These are phyloP conservation scores for Atethmia centrago DNA, from an alignment of 2,888 invertebrate species.

Conservation along the genomic window DNA sequence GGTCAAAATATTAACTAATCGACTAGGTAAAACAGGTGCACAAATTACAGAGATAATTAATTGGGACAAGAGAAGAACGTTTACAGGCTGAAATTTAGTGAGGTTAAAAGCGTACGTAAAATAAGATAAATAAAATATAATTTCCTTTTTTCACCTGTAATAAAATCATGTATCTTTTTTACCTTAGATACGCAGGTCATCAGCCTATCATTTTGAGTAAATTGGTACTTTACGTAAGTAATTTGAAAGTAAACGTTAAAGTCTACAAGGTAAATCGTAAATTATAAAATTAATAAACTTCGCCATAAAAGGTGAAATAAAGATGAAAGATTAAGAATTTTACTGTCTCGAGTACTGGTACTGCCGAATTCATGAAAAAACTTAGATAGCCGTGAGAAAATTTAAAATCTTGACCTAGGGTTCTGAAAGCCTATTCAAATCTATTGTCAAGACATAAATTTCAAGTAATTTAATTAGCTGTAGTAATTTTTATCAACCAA, in stretches of 20 bases:
- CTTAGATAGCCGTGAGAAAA: background rate
- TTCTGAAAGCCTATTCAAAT: background rate
- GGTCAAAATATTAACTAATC: background rate
- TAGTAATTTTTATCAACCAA: too few species aligned
- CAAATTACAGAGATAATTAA: background rate
- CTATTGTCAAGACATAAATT: background rate
- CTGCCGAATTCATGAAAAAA: background rate
- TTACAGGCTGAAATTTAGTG: background rate
- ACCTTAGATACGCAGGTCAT: background rate
- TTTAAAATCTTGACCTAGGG: background rate
- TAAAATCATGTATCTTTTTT: background rate
- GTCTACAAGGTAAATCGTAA: constrained; percentile 48
- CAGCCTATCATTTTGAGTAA: constrained; percentile 10
- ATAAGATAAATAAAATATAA: background rate
- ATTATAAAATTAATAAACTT: constrained; percentile 53
- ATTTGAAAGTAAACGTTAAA: constrained; percentile 40
- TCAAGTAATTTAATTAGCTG: background rate
- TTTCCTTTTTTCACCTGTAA: too few species aligned
- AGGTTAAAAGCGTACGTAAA: background rate
- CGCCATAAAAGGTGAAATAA: constrained; percentile 40
- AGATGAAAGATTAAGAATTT: constrained; percentile 31
- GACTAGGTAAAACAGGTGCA: background rate
- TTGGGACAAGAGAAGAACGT: background rate
- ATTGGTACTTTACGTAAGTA: constrained; percentile 16
- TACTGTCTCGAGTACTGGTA: constrained; percentile 18